These are phyloP conservation scores for Anser brachyrhynchus DNA, from an alignment of 2,113 vertebrate genomes.

Conservation along the genomic window DNA sequence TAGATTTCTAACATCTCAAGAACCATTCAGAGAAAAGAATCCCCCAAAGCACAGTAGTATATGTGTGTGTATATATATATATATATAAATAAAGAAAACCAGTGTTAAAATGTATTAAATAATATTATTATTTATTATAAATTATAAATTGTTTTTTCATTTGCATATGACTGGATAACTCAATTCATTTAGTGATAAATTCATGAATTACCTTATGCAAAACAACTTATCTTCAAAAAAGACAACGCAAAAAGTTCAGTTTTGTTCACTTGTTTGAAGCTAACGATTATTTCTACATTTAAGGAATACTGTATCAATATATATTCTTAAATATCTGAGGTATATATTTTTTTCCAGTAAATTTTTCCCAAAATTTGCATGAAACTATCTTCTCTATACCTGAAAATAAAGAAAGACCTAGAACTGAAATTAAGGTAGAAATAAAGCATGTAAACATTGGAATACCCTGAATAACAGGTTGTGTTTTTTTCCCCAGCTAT, in stretches of 20 bases:
- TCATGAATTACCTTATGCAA: neutral
- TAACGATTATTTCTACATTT: constrained; percentile 11
- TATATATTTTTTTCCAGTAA: neutral
- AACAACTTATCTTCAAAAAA: neutral
- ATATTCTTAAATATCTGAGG: neutral
- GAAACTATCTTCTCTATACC: neutral
- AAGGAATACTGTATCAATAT: neutral
- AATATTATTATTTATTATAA: neutral
- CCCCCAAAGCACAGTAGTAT: neutral
- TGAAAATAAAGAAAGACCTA: neutral
- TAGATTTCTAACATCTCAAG: neutral
- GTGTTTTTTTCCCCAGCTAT: neutral
- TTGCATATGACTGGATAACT: neutral
- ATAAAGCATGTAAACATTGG: neutral
- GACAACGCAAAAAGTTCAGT: neutral
- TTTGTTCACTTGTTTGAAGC: constrained; percentile 31
- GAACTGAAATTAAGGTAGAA: neutral
- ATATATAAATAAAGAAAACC: neutral
- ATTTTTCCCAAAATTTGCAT: neutral
- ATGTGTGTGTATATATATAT: too few species aligned
- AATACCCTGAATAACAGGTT: neutral
- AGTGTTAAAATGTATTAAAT: neutral
- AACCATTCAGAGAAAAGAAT: neutral
- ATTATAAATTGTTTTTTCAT: neutral
- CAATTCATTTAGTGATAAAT: neutral